These are phyloP conservation scores for Erpobdella octoculata DNA, from an alignment of 2,888 invertebrate genomes.

Conservation along the genomic window DNA sequence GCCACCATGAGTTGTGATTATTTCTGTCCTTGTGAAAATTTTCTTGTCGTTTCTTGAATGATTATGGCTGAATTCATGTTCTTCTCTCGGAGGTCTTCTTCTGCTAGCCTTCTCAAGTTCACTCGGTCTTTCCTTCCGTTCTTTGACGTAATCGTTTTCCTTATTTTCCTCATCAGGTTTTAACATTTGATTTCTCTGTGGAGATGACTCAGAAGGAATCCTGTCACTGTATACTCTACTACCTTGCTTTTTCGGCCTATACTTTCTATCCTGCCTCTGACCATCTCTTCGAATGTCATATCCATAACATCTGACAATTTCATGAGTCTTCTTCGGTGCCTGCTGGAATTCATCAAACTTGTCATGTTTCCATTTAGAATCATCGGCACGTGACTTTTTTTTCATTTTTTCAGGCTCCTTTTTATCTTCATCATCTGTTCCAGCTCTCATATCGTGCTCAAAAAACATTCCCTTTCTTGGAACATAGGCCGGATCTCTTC, in stretches of 20 bases:
- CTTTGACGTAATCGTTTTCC: too few relatives aligned
- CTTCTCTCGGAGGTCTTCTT: neutral
- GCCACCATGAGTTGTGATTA: neutral
- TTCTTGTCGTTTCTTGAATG: neutral
- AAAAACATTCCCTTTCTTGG: conserved; percentile 91
- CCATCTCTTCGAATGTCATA: conserved; percentile 71
- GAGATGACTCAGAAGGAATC: neutral
- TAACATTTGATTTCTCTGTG: neutral
- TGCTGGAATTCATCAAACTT: conserved; percentile 71
- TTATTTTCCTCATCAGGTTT: neutral
- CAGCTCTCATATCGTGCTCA: conserved; percentile 68
- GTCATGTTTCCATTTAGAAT: conserved; percentile 75
- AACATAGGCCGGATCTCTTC: conserved; percentile 91
- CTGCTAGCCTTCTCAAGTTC: neutral
- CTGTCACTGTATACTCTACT: neutral
- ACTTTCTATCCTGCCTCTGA: conserved; percentile 9
- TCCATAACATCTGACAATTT: conserved; percentile 76
- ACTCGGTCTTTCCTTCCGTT: neutral
- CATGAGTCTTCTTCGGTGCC: conserved; percentile 75
- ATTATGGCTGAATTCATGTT: neutral
- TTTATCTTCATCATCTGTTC: conserved; percentile 32
- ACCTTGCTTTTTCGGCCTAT: neutral
- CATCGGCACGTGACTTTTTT: conserved; percentile 54
- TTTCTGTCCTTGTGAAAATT: neutral
- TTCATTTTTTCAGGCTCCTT: neutral